A percentile compares a stretch with the other conserved stretches of the same genome.
phyloP scores from a whole-genome alignment of 2,113 vertebrate genomes.

The Epinephelus lanceolatus region DNA sequence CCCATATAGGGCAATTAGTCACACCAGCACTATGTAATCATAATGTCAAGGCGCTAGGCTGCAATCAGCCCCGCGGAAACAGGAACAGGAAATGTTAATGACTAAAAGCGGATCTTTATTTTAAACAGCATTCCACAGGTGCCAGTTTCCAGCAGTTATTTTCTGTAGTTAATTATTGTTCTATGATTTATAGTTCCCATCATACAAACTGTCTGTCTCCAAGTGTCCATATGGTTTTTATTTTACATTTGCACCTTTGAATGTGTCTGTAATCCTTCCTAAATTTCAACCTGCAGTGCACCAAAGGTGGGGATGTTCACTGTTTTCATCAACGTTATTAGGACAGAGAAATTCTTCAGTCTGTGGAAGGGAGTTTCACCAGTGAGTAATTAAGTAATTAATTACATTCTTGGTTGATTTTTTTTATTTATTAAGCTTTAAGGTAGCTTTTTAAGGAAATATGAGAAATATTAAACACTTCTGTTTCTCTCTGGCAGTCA shows the following conservation, averaged over 20 bases:
- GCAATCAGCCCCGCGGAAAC: conserved; percentile 10
- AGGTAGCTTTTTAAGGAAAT: not conserved
- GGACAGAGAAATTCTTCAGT: conserved; percentile 91
- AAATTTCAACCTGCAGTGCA: conserved; percentile 78
- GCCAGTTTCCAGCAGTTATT: not conserved
- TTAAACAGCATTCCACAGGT: conserved; percentile 7
- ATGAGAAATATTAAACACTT: too few species aligned
- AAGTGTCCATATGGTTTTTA: not conserved
- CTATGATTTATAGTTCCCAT: not conserved
- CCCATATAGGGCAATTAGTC: conserved; percentile 53
- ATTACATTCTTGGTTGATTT: too few species aligned
- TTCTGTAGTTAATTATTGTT: conserved; percentile 1
- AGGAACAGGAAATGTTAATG: conserved; percentile 8
- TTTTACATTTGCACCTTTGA: not conserved
- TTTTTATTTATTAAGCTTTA: not conserved
- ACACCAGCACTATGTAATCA: conserved; percentile 49
- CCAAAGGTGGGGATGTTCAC: conserved; percentile 89
- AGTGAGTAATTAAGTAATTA: conserved; percentile 81
- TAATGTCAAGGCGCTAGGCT: conserved; percentile 21
- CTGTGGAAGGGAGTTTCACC: conserved; percentile 97
- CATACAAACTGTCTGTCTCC: not conserved
- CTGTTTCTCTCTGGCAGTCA: conserved; percentile 83
- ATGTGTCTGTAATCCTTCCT: conserved; percentile 1
- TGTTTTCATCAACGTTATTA: conserved; percentile 89
- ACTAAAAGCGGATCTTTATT: conserved; percentile 26